Evolutionary conservation across 2,797 vertebrate genomes (phyloP), one percentile per base, ranked within the genome.

Genomic region (Gymnocypris eckloni): DNA sequence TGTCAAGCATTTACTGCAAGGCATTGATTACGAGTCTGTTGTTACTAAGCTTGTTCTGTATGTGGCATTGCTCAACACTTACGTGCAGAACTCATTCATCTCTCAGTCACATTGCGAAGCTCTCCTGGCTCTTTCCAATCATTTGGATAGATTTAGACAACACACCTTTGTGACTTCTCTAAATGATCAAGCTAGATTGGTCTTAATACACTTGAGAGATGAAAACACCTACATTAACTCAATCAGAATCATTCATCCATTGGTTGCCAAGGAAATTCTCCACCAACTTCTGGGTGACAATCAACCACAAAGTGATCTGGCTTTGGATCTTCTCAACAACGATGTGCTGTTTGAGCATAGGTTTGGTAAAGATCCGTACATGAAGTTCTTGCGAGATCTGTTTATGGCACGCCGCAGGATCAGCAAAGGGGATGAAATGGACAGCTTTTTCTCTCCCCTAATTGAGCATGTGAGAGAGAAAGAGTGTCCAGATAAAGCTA

Each of bases 61-160:
- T 2, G 95, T 97, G 16, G 95, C 96, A 79, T 88, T 97, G 84
- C 93, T 97, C 12, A 97, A 97, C 88, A 95, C 93, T 6, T 95
- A 97, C 0, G 94, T 97, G 59, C 96, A 94, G 3, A 94, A 96
- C 79, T 97, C 96, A 0, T 96, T 94, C 6, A 88, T 97, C 66
- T 96, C 96, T 79, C 83, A 94, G 71, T 97, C 97, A 72, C 97
- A 97, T 79, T 97, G 97, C 69, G 95, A 97, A 90, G 94, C 94
- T 59, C 91, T 97, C 45, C 92, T 97, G 1, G 87, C 88, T 0
- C 87, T 97, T n/a, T 91, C 87, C 0, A 20, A 93, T 8, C 75
- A 70, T 6, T 22, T 90, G 61, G 88, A 92, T 8, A 92, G 88
- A 79, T 90, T 94, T 89, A 93, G 83, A 69, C 91, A 90, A 0